phyloP scores from a whole-genome alignment of 2,797 vertebrate genomes.

The Periparus ater region DNA sequence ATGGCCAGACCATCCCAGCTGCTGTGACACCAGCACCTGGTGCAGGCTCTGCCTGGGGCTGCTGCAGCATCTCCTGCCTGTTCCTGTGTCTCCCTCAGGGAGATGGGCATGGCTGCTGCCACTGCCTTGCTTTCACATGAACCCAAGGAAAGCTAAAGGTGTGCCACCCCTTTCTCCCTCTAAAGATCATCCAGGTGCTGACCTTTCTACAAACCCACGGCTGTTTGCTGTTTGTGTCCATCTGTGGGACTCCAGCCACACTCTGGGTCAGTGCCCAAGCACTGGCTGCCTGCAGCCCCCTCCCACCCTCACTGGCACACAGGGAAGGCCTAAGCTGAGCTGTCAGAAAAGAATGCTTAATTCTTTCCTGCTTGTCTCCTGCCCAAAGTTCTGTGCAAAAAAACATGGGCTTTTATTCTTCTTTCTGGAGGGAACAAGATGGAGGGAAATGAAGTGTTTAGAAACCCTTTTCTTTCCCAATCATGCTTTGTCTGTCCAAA shows the following conservation, averaged over 20 bases:
- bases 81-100: not conserved
- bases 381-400: not conserved
- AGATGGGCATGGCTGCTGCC: not conserved
- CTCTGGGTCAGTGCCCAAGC: not conserved
- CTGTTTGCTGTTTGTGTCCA: not conserved
- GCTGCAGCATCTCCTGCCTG: not conserved
- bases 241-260: not conserved
- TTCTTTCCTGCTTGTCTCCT: not conserved
- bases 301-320: not conserved
- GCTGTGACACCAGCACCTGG: no score
- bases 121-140: not conserved
- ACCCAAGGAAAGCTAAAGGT: not conserved
- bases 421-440: not conserved
- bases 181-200: not conserved
- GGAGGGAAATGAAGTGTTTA: not conserved
- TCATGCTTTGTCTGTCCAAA: not conserved
- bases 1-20: not conserved
- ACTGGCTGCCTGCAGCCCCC: rapidly evolving
- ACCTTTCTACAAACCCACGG: not conserved
- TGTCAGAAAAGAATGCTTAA: not conserved
- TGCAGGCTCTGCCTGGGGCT: not conserved
- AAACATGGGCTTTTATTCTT: not conserved
- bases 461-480: conserved; percentile 1
- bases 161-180: not conserved
- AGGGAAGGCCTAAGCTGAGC: not conserved